Conservation (phyloP, 2,797 vertebrate genomes). For the Erpetoichthys calabaricus region DNA sequence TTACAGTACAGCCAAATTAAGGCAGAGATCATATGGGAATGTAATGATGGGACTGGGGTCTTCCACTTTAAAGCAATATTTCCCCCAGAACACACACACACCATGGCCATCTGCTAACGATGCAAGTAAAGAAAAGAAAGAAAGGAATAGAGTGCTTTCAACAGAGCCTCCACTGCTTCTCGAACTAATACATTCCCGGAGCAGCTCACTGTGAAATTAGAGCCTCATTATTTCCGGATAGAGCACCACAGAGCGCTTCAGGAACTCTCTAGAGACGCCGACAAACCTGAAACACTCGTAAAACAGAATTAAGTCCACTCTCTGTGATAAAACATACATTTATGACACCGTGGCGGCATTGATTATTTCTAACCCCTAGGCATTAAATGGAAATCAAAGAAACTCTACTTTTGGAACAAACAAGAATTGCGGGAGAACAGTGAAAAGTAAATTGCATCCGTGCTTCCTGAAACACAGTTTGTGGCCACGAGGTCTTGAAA, state of each 20-base stretch:
- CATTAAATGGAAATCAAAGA: slow-evolving; percentile 37
- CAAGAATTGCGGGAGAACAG: slow-evolving; percentile 7
- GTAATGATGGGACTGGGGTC: too few species aligned
- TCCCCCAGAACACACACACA: too few species aligned
- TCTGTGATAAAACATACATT: slow-evolving; percentile 53
- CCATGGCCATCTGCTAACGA: too few species aligned
- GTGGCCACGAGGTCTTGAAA: slow-evolving; percentile 31
- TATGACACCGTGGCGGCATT: slow-evolving; percentile 43
- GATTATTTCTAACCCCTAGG: slow-evolving; percentile 16
- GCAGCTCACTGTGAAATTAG: slow-evolving; percentile 19
- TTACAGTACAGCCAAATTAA: too few species aligned
- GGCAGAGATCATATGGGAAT: too few species aligned
- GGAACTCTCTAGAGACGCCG: slow-evolving; percentile 38
- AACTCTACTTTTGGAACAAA: slow-evolving; percentile 2
- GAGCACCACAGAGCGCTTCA: slow-evolving; percentile 48
- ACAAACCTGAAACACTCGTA: slow-evolving; percentile 11
- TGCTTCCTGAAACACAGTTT: slow-evolving; percentile 5
- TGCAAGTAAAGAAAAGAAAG: too few species aligned
- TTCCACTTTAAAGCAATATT: too few species aligned
- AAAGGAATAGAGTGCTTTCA: too few species aligned
- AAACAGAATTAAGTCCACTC: slow-evolving; percentile 23
- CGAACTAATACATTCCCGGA: too few species aligned
- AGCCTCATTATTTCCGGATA: slow-evolving; percentile 44
- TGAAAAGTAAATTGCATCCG: slow-evolving; percentile 9
- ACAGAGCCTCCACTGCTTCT: too few species aligned